Evolutionary conservation across 2,113 vertebrate species (phyloP).

Genomic region (Trachemys scripta): DNA sequence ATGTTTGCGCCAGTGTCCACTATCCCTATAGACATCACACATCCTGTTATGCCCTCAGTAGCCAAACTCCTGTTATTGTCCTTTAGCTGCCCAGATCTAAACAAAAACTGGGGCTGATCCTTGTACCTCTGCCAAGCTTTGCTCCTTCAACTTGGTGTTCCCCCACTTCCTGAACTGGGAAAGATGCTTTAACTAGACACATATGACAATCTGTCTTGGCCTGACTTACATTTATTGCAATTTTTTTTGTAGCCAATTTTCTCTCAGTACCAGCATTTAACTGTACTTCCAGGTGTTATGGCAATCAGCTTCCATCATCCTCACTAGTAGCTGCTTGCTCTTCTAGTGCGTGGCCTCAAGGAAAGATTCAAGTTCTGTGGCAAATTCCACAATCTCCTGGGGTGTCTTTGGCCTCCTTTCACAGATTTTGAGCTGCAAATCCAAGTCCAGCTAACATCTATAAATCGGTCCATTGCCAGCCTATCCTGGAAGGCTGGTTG

Average conservation of each 20-base stretch:
- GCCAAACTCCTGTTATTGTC: not conserved
- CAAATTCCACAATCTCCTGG: too few species aligned
- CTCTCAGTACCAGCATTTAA: not conserved
- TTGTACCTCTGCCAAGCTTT: not conserved
- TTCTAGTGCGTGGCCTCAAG: too few species aligned
- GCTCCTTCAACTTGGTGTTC: not conserved
- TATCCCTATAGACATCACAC: not conserved
- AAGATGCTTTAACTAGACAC: not conserved
- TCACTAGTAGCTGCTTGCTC: too few species aligned
- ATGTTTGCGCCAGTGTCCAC: too few species aligned
- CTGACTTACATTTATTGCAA: not conserved
- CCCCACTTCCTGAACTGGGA: not conserved
- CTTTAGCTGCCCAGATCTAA: not conserved
- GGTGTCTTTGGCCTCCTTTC: too few species aligned
- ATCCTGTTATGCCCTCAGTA: not conserved
- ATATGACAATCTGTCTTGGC: not conserved
- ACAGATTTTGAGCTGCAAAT: too few species aligned
- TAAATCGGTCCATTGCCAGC: too few species aligned
- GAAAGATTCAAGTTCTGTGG: too few species aligned
- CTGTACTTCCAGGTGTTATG: not conserved
- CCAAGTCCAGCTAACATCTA: too few species aligned
- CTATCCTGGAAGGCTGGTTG: too few species aligned
- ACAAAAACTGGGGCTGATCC: not conserved
- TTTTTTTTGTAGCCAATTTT: not conserved
- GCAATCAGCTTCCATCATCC: too few species aligned